phyloP scores from a whole-genome alignment of 2,888 invertebrate species.

The Drosophila mulleri region DNA sequence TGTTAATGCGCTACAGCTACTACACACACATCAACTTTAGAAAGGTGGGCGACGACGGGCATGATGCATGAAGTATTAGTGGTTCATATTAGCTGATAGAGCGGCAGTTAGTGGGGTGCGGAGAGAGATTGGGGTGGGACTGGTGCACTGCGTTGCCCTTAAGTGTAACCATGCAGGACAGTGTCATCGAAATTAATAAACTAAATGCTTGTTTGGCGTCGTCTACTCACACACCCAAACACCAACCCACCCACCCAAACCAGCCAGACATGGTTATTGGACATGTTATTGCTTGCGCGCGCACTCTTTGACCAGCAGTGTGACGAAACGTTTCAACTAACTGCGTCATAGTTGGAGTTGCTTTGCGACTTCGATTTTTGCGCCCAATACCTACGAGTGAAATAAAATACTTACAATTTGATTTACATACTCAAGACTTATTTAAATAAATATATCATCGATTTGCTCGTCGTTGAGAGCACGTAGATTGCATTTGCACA shows the following conservation, averaged over 20 bases:
- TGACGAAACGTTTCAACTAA: constrained; percentile 38
- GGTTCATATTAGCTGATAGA: constrained; percentile 18
- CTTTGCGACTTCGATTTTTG: constrained; percentile 59
- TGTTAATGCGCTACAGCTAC: constrained; percentile 72
- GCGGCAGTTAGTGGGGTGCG: constrained; percentile 8
- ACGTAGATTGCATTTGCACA: constrained; percentile 81
- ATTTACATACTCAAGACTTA: background rate
- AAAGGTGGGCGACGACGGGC: constrained; percentile 35
- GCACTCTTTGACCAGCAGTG: constrained; percentile 71
- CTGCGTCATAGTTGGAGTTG: constrained; percentile 72
- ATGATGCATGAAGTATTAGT: constrained; percentile 35
- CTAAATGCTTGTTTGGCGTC: constrained; percentile 76
- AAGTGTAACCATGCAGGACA: constrained; percentile 14
- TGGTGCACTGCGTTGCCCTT: constrained; percentile 33
- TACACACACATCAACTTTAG: constrained; percentile 30
- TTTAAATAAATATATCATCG: constrained; percentile 76
- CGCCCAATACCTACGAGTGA: constrained; percentile 19
- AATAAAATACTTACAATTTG: background rate
- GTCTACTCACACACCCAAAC: constrained; percentile 23
- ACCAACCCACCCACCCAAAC: constrained; percentile 7
- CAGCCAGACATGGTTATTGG: constrained; percentile 71
- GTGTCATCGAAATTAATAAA: constrained; percentile 71
- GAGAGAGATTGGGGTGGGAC: constrained; percentile 14
- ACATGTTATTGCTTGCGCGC: constrained; percentile 77
- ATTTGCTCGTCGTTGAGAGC: constrained; percentile 73